Conservation (phyloP, 2,888 invertebrate genomes). For the Flabesymbios commensalis region DNA sequence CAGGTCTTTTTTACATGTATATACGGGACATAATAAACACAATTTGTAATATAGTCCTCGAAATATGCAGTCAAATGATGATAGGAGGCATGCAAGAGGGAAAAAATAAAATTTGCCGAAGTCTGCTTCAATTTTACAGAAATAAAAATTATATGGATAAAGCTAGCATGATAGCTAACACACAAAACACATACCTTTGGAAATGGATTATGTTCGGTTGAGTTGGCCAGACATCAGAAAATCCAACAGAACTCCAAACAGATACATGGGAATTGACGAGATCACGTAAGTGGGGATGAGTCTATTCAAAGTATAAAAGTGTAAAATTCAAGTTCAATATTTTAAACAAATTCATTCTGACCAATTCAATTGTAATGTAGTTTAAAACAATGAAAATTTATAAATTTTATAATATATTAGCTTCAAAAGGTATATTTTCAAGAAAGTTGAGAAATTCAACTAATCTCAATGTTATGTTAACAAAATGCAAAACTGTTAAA, state of each 20-base stretch:
- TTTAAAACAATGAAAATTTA: not conserved
- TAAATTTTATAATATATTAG: not conserved
- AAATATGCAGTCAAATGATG: no score
- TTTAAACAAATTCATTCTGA: no score
- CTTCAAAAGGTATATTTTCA: not conserved
- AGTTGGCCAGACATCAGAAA: conserved; percentile 53
- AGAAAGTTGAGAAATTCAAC: not conserved
- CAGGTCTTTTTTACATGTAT: no score
- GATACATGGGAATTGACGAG: conserved; percentile 43
- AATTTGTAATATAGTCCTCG: no score
- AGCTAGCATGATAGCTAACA: not conserved
- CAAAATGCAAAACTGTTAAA: not conserved
- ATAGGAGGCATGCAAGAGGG: no score
- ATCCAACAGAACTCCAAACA: conserved; percentile 47
- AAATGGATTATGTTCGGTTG: conserved; percentile 46
- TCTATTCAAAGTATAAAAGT: conserved; percentile 41
- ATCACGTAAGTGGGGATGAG: conserved; percentile 47
- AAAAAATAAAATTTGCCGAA: not conserved
- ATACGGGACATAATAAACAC: no score
- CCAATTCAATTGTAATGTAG: not conserved
- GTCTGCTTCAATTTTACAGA: not conserved
- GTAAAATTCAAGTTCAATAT: no score
- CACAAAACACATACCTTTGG: conserved; percentile 45
- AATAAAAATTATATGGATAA: not conserved
- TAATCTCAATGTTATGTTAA: not conserved